Evolutionary conservation across 2,113 vertebrate genomes (phyloP).

Genomic region (Anguilla japonica): DNA sequence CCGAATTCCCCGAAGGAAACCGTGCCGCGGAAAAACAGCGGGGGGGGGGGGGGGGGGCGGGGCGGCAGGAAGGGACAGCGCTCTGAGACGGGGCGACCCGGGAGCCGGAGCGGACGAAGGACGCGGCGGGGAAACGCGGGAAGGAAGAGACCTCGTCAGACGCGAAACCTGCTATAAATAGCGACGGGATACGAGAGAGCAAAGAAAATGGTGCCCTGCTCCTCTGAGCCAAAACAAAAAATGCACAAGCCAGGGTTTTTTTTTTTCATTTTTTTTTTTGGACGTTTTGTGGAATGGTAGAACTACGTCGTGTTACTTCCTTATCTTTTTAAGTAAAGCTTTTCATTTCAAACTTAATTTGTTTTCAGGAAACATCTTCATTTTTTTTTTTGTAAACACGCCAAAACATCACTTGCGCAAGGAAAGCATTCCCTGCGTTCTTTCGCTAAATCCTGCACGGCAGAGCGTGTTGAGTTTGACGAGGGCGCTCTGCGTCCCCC

Average conservation of each 20-base stretch:
- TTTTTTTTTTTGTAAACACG: too few species aligned
- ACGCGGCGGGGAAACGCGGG: constrained; percentile 64
- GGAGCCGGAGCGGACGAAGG: constrained; percentile 46
- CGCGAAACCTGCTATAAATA: constrained; percentile 65
- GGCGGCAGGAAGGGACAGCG: constrained; percentile 32
- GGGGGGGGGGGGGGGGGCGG: neutral
- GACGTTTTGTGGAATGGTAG: neutral
- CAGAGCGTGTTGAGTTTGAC: neutral
- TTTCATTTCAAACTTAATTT: neutral
- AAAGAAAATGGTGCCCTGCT: constrained; percentile 28
- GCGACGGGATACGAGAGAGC: constrained; percentile 53
- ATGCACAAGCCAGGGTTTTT: constrained; percentile 14
- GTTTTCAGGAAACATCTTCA: neutral
- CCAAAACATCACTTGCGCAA: neutral
- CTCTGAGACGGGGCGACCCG: constrained; percentile 33
- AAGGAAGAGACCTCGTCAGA: constrained; percentile 60
- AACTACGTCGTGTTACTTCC: neutral
- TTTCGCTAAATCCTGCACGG: neutral
- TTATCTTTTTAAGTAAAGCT: neutral
- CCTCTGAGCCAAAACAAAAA: neutral
- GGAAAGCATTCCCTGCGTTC: neutral
- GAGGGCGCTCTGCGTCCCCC: neutral
- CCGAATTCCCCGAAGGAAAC: constrained; percentile 24
- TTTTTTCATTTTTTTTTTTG: constrained; percentile 13
- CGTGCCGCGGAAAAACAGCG: neutral